phyloP scores from a whole-genome alignment of 1,140 invertebrate genomes.

The Calosoma granatense region DNA sequence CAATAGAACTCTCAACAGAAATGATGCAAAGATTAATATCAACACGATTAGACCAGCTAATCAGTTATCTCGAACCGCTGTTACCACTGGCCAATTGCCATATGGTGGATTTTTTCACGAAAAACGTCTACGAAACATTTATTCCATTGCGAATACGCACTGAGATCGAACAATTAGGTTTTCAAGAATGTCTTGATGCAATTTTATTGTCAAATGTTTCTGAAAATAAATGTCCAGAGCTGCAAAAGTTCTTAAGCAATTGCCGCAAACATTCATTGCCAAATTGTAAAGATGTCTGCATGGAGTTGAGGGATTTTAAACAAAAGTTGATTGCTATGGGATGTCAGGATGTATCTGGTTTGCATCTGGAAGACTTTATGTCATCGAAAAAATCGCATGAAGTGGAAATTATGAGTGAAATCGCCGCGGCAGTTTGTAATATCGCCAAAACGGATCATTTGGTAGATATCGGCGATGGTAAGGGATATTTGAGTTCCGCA shows the following conservation, averaged over 20 bases:
- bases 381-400: slow-evolving; percentile 74
- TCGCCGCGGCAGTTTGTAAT: slow-evolving; percentile 27
- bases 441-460: slow-evolving; percentile 38
- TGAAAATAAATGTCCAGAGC: background rate
- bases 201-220: slow-evolving; percentile 32
- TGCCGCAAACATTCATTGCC: slow-evolving; percentile 23
- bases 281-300: slow-evolving; percentile 34
- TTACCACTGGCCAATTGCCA: slow-evolving; percentile 61
- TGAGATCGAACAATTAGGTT: slow-evolving; percentile 38
- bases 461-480: slow-evolving; percentile 78
- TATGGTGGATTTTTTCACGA: slow-evolving; percentile 68
- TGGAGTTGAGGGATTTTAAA: slow-evolving; percentile 32
- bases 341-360: slow-evolving; percentile 17
- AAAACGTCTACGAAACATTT: slow-evolving; percentile 52
- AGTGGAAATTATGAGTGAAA: slow-evolving; percentile 47
- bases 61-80: slow-evolving; percentile 46
- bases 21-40: slow-evolving; percentile 17
- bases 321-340: slow-evolving; percentile 33
- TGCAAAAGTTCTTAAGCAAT: background rate
- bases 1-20: too few species aligned
- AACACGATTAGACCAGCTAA: slow-evolving; percentile 41
- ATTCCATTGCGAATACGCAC: slow-evolving; percentile 43
- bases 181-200: too few species aligned
- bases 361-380: slow-evolving; percentile 54
- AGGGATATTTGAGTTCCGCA: slow-evolving; percentile 69